Evolutionary conservation across 2,888 invertebrate genomes (phyloP), one percentile per base, ranked within the genome.

Genomic region (Sphaeridia pumilis): DNA sequence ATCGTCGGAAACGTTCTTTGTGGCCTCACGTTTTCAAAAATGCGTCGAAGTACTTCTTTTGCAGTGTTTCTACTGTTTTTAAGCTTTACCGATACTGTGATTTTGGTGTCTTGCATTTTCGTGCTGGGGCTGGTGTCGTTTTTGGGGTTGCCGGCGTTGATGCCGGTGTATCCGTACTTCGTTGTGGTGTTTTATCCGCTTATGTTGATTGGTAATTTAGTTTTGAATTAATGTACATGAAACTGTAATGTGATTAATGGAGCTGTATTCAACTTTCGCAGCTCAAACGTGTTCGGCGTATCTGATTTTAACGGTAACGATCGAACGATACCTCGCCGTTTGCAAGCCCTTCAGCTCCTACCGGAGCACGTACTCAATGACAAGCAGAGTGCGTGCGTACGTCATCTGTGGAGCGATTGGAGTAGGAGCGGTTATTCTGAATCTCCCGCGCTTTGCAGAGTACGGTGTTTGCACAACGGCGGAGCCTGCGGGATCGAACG

Each of bases 271-370:
- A 3, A 17, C 10, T 5, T 14, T 10, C 7, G 26, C 28, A 1
- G 72, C 74, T 22, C 74, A 94, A 73, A 90, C 93, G 59, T 87
- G 89, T 57, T 90, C 92, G 48, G 88, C 90, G 49, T 94, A 93
- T 74, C 77, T 94, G 67, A 79, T 78, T 1, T 72, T 77, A 42
- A 73, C 74, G 2, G 76, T 78, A 56, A 77, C 77, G 2, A 74
- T 92, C 67, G 93, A 94, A 71, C 78, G 95, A 49, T 95, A 90
- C 75, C 88, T 94, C 58, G 93, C 93, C 3, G 87, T 88, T 28
- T 88, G 87, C 68, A 86, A 86, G 12, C 52, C 52, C 2, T 26
- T 52, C 12, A 27, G 47, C 20, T 52, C 52, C 1, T 42, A 44
- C 2, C 26, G 36, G n/a, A 38, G 35, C n/a, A 22, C 5, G 22